phyloP scores from a whole-genome alignment of 35 echinoderm and acorn worm genomes.

The Amphiura filiformis region DNA sequence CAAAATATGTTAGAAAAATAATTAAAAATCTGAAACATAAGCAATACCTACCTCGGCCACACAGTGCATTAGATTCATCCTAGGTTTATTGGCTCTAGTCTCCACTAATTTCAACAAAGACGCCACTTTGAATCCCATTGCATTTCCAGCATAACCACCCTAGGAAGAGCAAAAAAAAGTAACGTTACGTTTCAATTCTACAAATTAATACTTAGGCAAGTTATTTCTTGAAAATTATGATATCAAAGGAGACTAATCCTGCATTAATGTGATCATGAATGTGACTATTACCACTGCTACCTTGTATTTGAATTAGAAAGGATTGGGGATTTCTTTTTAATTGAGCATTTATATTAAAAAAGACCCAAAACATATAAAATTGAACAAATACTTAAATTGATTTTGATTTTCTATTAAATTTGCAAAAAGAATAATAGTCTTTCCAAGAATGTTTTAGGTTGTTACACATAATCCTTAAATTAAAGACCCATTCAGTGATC shows the following conservation, averaged over 20 bases:
- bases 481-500: no score
- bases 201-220: background rate
- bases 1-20: no score
- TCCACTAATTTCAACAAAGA: slow-evolving; percentile 88
- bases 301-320: background rate
- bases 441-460: no score
- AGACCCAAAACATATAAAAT: no score
- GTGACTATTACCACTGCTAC: background rate
- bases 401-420: no score
- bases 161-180: slow-evolving; percentile 42
- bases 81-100: slow-evolving; percentile 94
- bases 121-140: slow-evolving; percentile 81
- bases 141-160: slow-evolving; percentile 98
- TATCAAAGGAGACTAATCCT: background rate
- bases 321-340: no score
- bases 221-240: background rate
- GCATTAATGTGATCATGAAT: background rate
- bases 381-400: no score
- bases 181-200: background rate
- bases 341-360: no score
- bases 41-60: slow-evolving; percentile 66
- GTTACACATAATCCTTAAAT: no score
- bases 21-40: no score
- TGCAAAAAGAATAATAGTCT: no score
- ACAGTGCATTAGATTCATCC: slow-evolving; percentile 91